Base-by-base conservation (phyloP, 1,140 invertebrate species). In the Ceratitis capitata region DNA sequence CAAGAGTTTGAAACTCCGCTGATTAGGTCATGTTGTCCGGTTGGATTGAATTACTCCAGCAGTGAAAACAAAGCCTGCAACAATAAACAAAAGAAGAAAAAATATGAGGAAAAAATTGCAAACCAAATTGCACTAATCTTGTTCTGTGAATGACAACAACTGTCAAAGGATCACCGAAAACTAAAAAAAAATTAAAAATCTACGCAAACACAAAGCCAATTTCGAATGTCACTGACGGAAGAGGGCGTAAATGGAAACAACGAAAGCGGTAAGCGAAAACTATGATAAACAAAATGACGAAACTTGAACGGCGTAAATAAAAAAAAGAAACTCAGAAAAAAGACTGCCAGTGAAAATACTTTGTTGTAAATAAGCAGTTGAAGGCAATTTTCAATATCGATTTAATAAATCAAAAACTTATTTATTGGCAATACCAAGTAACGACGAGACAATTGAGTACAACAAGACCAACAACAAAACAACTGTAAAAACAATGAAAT, bases 321-420 rank as follows among this genome's bases (percentile, higher is more conserved):
- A 45, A 56, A 78, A 64, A 9, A 23, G 39, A 35, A 47, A 23
- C 9, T 0, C 0, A 61, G 14, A 61, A 4, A 9, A 7, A 45
- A 45, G 32, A 47, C 19, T n/a, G n/a, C n/a, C n/a, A n/a, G n/a
- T n/a, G n/a, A n/a, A n/a, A n/a, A n/a, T n/a, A n/a, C n/a, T n/a
- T n/a, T n/a, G n/a, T n/a, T n/a, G n/a, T n/a, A 45, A 42, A 78
- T 78, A 78, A 78, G 69, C 69, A 78, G 69, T 78, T 42, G 69
- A 78, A 78, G 69, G 69, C 35, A 45, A 78, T 45, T 78, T 78
- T 78, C 69, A 26, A 45, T 78, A 78, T 78, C 69, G 69, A 78
- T 78, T 78, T 78, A 78, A 78, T 78, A 78, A 78, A 78, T 78
- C 69, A 45, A 78, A 78, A 78, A 45, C 69, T 78, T 78, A 78